phyloP scores from a whole-genome alignment of 2,888 invertebrate genomes.

The Brassicogethes aeneus region DNA sequence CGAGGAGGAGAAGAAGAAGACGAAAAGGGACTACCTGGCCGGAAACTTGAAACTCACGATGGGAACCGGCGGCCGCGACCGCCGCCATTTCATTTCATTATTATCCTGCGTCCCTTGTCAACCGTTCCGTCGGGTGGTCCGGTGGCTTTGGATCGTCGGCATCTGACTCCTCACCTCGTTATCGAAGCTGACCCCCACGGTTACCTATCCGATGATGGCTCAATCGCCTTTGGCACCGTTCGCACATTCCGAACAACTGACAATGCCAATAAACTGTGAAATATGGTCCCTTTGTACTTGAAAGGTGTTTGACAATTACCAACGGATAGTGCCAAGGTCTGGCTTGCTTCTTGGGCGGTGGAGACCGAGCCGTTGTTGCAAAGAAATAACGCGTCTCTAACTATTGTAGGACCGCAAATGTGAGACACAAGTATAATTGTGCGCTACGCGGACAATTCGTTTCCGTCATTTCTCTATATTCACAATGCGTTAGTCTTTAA shows the following conservation, averaged over 20 bases:
- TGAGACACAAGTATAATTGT: constrained; percentile 3
- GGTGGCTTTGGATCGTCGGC: constrained; percentile 16
- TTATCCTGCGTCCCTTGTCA: constrained; percentile 35
- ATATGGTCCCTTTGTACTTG: constrained; percentile 26
- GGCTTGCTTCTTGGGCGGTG: constrained; percentile 22
- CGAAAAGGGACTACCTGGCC: constrained; percentile 16
- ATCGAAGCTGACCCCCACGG: constrained; percentile 26
- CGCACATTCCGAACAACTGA: constrained; percentile 15
- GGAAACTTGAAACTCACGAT: constrained; percentile 16
- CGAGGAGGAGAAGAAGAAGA: neutral
- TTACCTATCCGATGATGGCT: constrained; percentile 29
- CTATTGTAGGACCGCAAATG: too few relatives aligned
- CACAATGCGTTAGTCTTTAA: too few relatives aligned
- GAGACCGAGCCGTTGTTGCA: constrained; percentile 2
- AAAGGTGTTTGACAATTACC: constrained; percentile 18
- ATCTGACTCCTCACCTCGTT: constrained; percentile 34
- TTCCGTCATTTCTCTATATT: constrained; percentile 36
- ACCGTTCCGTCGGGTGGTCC: constrained; percentile 27
- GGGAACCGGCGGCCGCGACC: constrained; percentile 19
- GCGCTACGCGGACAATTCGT: too few relatives aligned
- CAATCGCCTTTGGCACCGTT: constrained; percentile 30
- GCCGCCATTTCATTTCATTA: constrained; percentile 34
- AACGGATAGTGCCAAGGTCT: constrained; percentile 16
- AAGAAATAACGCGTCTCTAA: too few relatives aligned
- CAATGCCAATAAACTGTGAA: constrained; percentile 30